Evolutionary conservation across 2,888 invertebrate species (phyloP).

Genomic region (Terebella lapidaria): DNA sequence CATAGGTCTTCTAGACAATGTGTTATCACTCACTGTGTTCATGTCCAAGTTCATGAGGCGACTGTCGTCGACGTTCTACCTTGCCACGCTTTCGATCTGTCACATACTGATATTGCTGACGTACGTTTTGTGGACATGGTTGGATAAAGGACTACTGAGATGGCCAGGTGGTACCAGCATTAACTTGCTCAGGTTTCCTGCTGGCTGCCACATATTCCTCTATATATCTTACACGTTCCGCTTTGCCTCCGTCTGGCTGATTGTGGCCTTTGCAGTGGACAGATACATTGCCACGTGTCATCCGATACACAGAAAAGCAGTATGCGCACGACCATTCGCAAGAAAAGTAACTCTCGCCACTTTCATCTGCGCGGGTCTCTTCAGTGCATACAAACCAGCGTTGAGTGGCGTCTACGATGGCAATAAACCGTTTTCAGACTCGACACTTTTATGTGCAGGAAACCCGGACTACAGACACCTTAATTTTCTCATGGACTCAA

Average conservation of each 20-base stretch:
- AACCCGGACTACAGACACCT: conserved; percentile 26
- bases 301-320: conserved; percentile 32
- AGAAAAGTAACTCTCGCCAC: conserved; percentile 32
- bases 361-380: conserved; percentile 25
- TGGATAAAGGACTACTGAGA: conserved; percentile 29
- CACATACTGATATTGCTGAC: conserved; percentile 68
- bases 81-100: conserved; percentile 74
- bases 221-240: conserved; percentile 60
- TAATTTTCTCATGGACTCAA: conserved; percentile 36
- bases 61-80: conserved; percentile 70
- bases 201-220: conserved; percentile 69
- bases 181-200: conserved; percentile 46
- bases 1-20: conserved; percentile 15
- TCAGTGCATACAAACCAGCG: conserved; percentile 37
- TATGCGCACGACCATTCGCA: conserved; percentile 36
- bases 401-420: conserved; percentile 24
- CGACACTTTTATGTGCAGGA: neutral
- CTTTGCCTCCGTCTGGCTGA: conserved; percentile 46
- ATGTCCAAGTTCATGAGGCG: conserved; percentile 66
- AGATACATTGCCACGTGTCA: conserved; percentile 44
- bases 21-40: conserved; percentile 59
- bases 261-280: conserved; percentile 43
- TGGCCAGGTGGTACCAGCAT: conserved; percentile 22
- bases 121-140: conserved; percentile 46
- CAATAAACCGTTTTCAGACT: neutral